Conservation (phyloP, 1,140 invertebrate genomes). For the Trissolcus basalis region DNA sequence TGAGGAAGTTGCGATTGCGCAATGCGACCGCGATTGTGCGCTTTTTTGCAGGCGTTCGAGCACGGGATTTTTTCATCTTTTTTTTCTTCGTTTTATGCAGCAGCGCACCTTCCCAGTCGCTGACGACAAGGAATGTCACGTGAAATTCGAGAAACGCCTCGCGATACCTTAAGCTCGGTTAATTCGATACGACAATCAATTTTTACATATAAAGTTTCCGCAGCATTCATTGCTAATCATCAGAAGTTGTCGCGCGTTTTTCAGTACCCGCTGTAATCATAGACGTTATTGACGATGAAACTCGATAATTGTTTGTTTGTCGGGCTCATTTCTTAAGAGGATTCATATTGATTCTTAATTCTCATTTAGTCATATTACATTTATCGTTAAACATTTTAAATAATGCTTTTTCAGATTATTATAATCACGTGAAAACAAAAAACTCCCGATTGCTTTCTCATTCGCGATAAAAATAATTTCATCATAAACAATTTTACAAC, state of each 20-base stretch:
- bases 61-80: slow-evolving; percentile 10
- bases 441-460: too few species aligned
- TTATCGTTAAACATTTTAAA: too few species aligned
- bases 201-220: slow-evolving; percentile 70
- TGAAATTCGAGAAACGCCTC: slow-evolving; percentile 72
- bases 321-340: slow-evolving; percentile 24
- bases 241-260: slow-evolving; percentile 51
- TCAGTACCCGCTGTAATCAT: slow-evolving; percentile 38
- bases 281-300: slow-evolving; percentile 53
- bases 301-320: slow-evolving; percentile 52
- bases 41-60: slow-evolving; percentile 2
- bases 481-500: too few species aligned
- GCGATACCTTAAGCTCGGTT: slow-evolving; percentile 69
- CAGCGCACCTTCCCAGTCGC: slow-evolving; percentile 60
- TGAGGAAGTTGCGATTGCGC: slow-evolving; percentile 48
- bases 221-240: slow-evolving; percentile 51
- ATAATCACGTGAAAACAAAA: too few species aligned
- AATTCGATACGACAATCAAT: slow-evolving; percentile 71
- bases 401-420: too few species aligned
- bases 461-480: too few species aligned
- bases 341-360: neutral
- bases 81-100: neutral
- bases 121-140: slow-evolving; percentile 64
- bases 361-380: neutral
- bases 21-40: slow-evolving; percentile 34